Conservation (phyloP, 2,797 vertebrate species). For the Hirundo rustica region DNA sequence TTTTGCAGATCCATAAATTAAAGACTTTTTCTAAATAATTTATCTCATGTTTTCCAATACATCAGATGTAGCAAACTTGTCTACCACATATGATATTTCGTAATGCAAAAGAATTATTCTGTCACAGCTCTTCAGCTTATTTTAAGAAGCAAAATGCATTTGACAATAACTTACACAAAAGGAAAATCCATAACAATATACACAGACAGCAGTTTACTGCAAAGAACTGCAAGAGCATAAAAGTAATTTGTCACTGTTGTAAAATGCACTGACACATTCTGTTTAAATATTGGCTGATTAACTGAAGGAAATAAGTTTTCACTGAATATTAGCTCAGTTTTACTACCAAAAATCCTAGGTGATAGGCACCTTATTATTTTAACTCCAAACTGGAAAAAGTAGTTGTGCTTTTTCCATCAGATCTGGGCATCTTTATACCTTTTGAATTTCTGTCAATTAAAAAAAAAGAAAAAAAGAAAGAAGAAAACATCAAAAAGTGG, state of each 20-base stretch:
- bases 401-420: background rate
- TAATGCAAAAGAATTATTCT: background rate
- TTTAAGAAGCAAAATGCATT: background rate
- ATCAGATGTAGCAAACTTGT: background rate
- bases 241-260: background rate
- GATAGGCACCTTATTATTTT: background rate
- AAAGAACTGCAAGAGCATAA: background rate
- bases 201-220: background rate
- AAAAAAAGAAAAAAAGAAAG: background rate
- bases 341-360: background rate
- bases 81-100: background rate
- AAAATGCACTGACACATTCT: conserved; percentile 15
- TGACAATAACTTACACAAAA: background rate
- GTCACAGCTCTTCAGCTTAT: background rate
- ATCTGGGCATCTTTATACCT: background rate
- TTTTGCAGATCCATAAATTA: background rate
- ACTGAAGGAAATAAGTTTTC: background rate
- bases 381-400: background rate
- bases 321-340: background rate
- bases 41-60: background rate
- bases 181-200: background rate
- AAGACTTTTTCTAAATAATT: background rate
- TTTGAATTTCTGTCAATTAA: background rate
- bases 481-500: background rate
- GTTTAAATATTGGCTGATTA: conserved; percentile 34